A percentile compares a stretch with the other conserved stretches of the same genome.
phyloP scores from a whole-genome alignment of 1,140 invertebrate genomes.

The Bombus terrestris region DNA sequence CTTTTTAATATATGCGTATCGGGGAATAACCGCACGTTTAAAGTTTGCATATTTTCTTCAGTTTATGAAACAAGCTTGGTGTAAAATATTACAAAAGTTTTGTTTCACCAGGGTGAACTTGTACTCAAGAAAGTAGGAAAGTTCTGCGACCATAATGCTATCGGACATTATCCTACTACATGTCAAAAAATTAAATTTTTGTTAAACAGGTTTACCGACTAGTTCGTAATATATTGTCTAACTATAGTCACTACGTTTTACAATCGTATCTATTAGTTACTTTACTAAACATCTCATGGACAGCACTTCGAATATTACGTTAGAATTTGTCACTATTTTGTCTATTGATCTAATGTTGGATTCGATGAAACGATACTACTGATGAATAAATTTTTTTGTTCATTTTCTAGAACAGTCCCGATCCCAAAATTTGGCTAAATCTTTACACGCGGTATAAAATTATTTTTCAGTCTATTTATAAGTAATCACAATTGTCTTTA shows the following conservation, averaged over 20 bases:
- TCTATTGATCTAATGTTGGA: constrained; percentile 3
- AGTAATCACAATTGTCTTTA: too few species aligned
- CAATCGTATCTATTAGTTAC: background rate
- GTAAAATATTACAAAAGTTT: background rate
- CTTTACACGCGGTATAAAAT: background rate
- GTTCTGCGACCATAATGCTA: background rate
- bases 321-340: background rate
- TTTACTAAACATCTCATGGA: background rate
- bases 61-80: background rate
- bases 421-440: background rate
- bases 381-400: background rate
- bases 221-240: background rate
- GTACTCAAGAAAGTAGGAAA: background rate
- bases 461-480: background rate
- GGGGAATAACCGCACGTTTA: background rate
- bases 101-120: too few species aligned
- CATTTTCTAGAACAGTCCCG: background rate
- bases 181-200: constrained; percentile 14
- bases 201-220: constrained; percentile 11
- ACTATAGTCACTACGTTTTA: constrained; percentile 24
- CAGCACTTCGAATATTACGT: background rate
- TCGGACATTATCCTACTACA: background rate
- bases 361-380: background rate
- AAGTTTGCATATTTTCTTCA: background rate
- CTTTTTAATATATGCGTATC: too few species aligned